phyloP scores from a whole-genome alignment of 2,113 vertebrate species.

The Prionailurus bengalensis region DNA sequence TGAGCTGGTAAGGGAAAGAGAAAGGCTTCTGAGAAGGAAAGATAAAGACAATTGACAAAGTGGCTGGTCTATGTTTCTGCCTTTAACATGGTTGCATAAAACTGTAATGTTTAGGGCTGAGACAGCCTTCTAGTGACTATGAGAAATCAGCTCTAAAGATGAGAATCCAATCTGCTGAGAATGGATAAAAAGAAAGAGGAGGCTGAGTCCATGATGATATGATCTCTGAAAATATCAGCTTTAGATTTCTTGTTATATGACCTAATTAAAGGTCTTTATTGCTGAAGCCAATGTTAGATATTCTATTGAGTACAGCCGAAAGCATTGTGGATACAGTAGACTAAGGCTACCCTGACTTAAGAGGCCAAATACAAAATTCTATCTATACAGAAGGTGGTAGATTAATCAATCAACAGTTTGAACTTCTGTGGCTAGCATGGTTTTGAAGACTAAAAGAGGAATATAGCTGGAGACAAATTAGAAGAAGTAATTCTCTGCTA shows the following conservation, averaged over 20 bases:
- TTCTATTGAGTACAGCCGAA: background rate
- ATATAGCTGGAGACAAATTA: background rate
- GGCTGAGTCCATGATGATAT: background rate
- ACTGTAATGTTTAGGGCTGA: background rate
- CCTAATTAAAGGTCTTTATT: background rate
- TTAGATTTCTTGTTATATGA: background rate
- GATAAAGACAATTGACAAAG: background rate
- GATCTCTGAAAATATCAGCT: background rate
- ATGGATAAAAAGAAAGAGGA: background rate
- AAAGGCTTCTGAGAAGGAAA: background rate
- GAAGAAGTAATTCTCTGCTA: background rate
- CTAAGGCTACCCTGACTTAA: background rate
- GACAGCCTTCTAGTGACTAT: background rate
- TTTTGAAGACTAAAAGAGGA: constrained; percentile 1
- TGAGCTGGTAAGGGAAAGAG: background rate
- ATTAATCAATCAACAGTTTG: background rate
- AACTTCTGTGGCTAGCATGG: background rate
- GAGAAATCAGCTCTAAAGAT: background rate
- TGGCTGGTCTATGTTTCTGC: background rate
- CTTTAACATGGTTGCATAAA: background rate
- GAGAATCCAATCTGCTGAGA: background rate
- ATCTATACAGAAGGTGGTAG: background rate
- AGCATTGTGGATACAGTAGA: background rate
- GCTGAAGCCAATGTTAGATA: background rate
- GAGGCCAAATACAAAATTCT: background rate